Evolutionary conservation across 2,888 invertebrate species (phyloP).

Genomic region (Julus scanicus): DNA sequence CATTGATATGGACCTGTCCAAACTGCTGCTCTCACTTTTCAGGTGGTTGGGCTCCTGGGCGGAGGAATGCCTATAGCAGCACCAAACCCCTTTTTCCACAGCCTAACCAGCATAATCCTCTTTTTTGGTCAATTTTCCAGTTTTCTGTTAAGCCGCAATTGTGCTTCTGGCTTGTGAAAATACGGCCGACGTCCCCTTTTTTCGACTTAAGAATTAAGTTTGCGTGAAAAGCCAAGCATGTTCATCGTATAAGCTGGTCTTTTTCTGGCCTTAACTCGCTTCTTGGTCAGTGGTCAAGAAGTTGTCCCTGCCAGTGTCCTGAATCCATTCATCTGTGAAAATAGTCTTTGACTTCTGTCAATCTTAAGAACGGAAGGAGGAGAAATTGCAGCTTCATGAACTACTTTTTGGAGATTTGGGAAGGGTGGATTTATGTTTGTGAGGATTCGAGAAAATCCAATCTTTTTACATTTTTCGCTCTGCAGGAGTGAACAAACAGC

Average conservation of each 20-base stretch:
- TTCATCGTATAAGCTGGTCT: neutral
- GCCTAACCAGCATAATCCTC: neutral
- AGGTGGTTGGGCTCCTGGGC: slow-evolving; percentile 26
- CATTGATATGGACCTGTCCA: slow-evolving; percentile 48
- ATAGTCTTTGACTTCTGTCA: slow-evolving; percentile 10
- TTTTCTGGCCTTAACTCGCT: neutral
- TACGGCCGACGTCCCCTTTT: neutral
- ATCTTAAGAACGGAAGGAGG: slow-evolving; percentile 31
- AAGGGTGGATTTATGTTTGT: neutral
- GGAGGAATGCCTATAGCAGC: slow-evolving; percentile 19
- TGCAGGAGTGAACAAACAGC: neutral
- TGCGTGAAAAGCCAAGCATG: neutral
- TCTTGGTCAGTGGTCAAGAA: slow-evolving; percentile 33
- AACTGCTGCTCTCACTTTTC: slow-evolving; percentile 31
- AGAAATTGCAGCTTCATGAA: slow-evolving; percentile 33
- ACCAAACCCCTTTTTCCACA: neutral
- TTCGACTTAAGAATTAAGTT: slow-evolving; percentile 20
- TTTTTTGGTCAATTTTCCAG: slow-evolving; percentile 33
- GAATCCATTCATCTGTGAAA: slow-evolving; percentile 6
- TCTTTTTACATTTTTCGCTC: slow-evolving; percentile 7
- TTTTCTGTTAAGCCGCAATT: neutral
- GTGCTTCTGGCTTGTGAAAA: slow-evolving; percentile 33
- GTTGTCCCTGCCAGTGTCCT: neutral
- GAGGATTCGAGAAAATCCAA: slow-evolving; percentile 12
- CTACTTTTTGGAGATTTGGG: neutral